Percentiles rank a stretch among this genome's conserved stretches.
These are phyloP conservation scores for Maconellicoccus hirsutus DNA, from an alignment of 1,140 invertebrate genomes.

Conservation along the genomic window DNA sequence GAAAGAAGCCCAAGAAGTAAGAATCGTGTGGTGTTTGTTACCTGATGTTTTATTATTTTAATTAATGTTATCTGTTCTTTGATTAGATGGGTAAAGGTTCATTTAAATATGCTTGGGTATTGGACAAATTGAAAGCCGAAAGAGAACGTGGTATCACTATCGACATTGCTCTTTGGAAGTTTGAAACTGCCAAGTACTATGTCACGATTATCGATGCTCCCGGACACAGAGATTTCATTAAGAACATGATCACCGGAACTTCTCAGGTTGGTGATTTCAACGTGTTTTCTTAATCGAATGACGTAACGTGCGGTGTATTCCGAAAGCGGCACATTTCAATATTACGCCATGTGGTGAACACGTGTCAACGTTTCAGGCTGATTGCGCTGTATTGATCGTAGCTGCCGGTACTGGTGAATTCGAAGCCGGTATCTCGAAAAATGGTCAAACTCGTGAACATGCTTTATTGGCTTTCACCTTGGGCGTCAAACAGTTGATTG, in stretches of 20 bases:
- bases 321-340: no score
- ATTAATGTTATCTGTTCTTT: neutral
- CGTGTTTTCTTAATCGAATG: neutral
- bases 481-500: constrained; percentile 95
- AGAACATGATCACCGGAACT: constrained; percentile 99
- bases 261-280: constrained; percentile 49
- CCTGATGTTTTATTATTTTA: neutral
- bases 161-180: constrained; percentile 99
- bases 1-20: constrained; percentile 85
- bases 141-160: constrained; percentile 99
- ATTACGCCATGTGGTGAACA: constrained; percentile 9
- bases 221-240: constrained; percentile 99
- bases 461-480: constrained; percentile 94
- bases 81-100: constrained; percentile 83
- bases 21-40: neutral
- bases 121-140: constrained; percentile 98
- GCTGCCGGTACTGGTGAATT: constrained; percentile 96
- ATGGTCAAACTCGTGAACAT: constrained; percentile 98
- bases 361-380: constrained; percentile 47
- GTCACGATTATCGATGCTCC: constrained; percentile 99
- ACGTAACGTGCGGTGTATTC: no score
- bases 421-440: constrained; percentile 97
- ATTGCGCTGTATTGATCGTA: constrained; percentile 95
- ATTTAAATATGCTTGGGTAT: constrained; percentile 94
- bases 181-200: constrained; percentile 94